These are phyloP conservation scores for Redunca redunca DNA, from an alignment of 2,113 vertebrate species.

Conservation along the genomic window DNA sequence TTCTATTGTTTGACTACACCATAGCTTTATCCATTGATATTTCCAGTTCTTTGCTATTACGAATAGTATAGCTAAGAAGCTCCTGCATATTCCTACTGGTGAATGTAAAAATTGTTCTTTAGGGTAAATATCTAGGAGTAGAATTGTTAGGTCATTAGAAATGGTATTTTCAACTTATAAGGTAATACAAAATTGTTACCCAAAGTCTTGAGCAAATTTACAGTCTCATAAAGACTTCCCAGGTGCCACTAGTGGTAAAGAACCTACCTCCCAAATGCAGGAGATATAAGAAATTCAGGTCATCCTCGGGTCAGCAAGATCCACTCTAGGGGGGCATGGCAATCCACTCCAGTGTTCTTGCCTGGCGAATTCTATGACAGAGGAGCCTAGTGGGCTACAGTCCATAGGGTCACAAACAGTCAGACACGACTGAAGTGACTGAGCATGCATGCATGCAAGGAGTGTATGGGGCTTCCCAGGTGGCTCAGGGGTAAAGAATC, in stretches of 20 bases:
- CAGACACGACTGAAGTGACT: not conserved
- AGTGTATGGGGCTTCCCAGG: not conserved
- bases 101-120: not conserved
- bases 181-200: not conserved
- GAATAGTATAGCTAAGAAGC: not conserved
- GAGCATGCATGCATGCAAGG: not conserved
- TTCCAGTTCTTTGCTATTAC: not conserved
- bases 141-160: not conserved
- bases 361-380: not conserved
- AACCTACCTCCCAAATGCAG: not conserved
- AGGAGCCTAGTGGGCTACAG: not conserved
- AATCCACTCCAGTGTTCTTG: not conserved
- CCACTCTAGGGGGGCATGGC: not conserved
- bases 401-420: not conserved
- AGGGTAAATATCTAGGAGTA: not conserved
- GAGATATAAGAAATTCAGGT: not conserved
- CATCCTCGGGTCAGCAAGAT: not conserved
- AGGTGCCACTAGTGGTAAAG: not conserved
- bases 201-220: not conserved
- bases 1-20: not conserved
- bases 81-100: not conserved
- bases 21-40: not conserved
- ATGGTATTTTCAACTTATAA: not conserved
- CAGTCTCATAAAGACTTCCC: not conserved
- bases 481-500: not conserved